Evolutionary conservation across 2,888 invertebrate species (phyloP).

Genomic region (Dicyrtomina minuta): DNA sequence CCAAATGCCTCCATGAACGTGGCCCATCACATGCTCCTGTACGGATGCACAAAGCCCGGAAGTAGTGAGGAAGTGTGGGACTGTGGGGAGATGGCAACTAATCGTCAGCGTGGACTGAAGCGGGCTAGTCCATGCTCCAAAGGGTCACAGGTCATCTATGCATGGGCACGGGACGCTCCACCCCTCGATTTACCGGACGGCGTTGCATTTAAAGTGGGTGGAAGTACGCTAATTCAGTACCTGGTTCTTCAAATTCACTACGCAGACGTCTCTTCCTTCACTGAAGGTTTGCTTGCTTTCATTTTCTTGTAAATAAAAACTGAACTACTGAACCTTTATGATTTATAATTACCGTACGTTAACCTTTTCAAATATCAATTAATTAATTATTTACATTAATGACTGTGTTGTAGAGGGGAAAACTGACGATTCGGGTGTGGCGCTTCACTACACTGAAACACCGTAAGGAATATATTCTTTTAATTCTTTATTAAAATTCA

Average conservation of each 20-base stretch:
- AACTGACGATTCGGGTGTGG: conserved; percentile 81
- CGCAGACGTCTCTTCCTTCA: conserved; percentile 60
- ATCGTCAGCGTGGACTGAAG: conserved; percentile 59
- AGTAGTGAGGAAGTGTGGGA: conserved; percentile 74
- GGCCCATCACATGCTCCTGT: conserved; percentile 90
- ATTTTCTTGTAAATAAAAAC: neutral
- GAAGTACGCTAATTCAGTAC: conserved; percentile 77
- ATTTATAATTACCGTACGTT: neutral
- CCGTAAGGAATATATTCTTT: conserved; percentile 66
- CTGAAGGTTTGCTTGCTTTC: conserved; percentile 26
- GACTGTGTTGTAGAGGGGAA: conserved; percentile 65
- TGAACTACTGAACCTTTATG: neutral
- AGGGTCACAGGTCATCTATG: conserved; percentile 79
- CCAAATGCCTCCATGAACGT: conserved; percentile 88
- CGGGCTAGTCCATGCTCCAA: conserved; percentile 74
- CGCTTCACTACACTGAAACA: conserved; percentile 73
- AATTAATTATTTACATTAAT: neutral
- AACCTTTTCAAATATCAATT: conserved; percentile 4
- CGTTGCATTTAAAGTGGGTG: conserved; percentile 91
- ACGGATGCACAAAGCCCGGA: conserved; percentile 83
- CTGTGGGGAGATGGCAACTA: conserved; percentile 85
- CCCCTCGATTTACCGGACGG: conserved; percentile 72
- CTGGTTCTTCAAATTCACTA: conserved; percentile 94
- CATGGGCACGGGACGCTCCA: conserved; percentile 92
- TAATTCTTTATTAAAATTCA: neutral